Percentiles rank a stretch among this genome's conserved stretches.
phyloP scores from a whole-genome alignment of 2,888 invertebrate species.

The Amblyjoppa fuscipennis region DNA sequence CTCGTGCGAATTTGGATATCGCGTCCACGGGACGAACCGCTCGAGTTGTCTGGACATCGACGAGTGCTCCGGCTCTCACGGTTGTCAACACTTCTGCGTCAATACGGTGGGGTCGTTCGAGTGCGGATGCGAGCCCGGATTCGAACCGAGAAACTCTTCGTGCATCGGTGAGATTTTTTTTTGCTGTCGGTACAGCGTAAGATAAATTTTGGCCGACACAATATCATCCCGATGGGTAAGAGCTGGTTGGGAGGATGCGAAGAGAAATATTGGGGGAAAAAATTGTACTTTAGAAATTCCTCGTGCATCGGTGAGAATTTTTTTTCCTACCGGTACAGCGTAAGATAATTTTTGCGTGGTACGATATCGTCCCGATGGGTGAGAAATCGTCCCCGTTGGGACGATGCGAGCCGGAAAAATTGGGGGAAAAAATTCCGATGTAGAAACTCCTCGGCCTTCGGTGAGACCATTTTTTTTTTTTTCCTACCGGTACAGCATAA shows the following conservation, averaged over 20 bases:
- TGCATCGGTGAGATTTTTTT: constrained; percentile 76
- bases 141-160: constrained; percentile 72
- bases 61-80: constrained; percentile 82
- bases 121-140: constrained; percentile 81
- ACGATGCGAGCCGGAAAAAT: neutral
- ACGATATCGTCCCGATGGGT: neutral
- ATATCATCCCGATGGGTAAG: neutral
- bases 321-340: too few species aligned
- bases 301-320: too few species aligned
- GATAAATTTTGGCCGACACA: neutral
- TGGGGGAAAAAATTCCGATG: constrained; percentile 69
- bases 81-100: constrained; percentile 85
- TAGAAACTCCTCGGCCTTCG: constrained; percentile 74
- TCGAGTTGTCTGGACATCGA: constrained; percentile 84
- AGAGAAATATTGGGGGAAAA: too few species aligned
- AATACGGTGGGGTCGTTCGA: constrained; percentile 85
- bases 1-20: constrained; percentile 84
- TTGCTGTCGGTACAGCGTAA: neutral
- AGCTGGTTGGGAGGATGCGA: neutral
- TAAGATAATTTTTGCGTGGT: too few species aligned
- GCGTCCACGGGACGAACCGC: constrained; percentile 74
- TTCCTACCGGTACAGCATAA: neutral
- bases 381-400: neutral
- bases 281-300: too few species aligned
- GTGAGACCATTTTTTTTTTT: constrained; percentile 70